A percentile compares a stretch with the other conserved stretches of the same genome.
Conservation (phyloP, 2,113 vertebrate genomes). For the Ibidorhyncha struthersii region DNA sequence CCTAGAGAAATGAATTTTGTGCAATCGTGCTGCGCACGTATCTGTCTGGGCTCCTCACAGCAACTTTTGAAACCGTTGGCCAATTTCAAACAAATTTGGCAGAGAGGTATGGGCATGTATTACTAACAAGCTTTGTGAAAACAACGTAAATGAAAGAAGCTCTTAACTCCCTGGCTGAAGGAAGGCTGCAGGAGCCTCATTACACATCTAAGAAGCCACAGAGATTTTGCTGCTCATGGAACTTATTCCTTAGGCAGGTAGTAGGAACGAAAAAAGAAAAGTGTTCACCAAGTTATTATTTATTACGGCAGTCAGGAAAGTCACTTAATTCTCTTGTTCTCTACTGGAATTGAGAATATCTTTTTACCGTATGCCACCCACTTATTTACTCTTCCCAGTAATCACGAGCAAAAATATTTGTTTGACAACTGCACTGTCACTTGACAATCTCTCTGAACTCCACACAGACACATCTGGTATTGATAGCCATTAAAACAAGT, state of each 20-base stretch:
- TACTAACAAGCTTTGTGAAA: neutral
- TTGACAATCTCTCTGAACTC: conserved; percentile 7
- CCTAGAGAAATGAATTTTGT: neutral
- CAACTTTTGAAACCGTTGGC: neutral
- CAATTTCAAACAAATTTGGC: neutral
- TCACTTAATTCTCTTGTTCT: neutral
- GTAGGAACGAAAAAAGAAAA: neutral
- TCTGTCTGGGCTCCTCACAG: neutral
- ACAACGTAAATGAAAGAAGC: neutral
- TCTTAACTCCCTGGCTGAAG: neutral
- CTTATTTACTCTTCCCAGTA: conserved; percentile 8
- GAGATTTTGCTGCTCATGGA: neutral
- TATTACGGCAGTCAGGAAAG: neutral
- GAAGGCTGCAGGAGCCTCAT: neutral
- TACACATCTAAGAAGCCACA: fast-evolving
- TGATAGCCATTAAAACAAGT: neutral
- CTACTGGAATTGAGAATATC: neutral
- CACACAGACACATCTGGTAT: neutral
- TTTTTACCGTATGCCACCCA: neutral
- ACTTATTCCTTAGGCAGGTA: neutral
- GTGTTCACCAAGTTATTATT: neutral
- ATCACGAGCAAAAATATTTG: neutral
- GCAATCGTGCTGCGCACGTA: neutral
- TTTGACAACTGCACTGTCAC: conserved; percentile 7
- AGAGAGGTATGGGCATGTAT: neutral